Percentiles rank a stretch among this genome's conserved stretches.
Conservation (phyloP, 1,140 invertebrate species). For the Drosophila baimaii region DNA sequence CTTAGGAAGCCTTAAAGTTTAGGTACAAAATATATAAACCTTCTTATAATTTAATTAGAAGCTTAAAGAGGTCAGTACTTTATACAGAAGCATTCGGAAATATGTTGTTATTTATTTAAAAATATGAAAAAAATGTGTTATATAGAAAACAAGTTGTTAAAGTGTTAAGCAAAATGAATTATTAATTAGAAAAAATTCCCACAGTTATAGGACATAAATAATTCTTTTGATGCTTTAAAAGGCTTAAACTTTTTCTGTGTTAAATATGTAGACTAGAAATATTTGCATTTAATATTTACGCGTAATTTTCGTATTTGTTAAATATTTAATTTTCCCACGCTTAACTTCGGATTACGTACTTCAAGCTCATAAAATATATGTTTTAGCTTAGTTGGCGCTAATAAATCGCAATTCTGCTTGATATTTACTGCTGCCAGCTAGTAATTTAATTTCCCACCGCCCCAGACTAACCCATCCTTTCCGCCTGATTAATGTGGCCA, state of each 20-base stretch:
- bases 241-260: not conserved
- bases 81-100: too few relatives aligned
- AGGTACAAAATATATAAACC: not conserved
- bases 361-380: not conserved
- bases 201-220: not conserved
- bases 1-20: not conserved
- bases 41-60: not conserved
- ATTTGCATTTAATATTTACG: not conserved
- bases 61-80: not conserved
- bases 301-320: not conserved
- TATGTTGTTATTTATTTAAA: not conserved
- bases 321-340: not conserved
- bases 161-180: not conserved
- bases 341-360: not conserved
- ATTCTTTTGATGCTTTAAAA: not conserved
- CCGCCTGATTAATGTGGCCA: slow-evolving; percentile 41
- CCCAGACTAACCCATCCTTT: not conserved
- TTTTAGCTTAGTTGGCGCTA: not conserved
- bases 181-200: not conserved
- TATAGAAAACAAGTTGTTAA: too few relatives aligned
- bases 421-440: slow-evolving; percentile 22
- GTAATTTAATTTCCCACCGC: slow-evolving; percentile 11
- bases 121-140: too few relatives aligned
- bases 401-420: slow-evolving; percentile 8
- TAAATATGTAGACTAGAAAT: not conserved